Percentiles rank a stretch among this genome's conserved stretches.
Conservation (phyloP, 2,797 vertebrate species). For the Alectoris magna region DNA sequence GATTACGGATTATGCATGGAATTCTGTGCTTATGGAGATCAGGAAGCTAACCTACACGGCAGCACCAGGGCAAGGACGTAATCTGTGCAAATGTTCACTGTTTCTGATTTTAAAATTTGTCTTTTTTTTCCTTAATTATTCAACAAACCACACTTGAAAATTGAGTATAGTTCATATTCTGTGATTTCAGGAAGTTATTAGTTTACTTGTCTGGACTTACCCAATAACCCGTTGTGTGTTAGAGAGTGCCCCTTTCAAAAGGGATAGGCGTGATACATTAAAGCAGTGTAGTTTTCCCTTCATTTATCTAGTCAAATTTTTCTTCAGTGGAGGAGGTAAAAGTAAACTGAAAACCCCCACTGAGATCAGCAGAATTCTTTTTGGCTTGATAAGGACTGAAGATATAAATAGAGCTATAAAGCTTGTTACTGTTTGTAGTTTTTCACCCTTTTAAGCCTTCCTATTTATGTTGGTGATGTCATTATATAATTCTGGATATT, state of each 20-base stretch:
- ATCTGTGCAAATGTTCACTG: neutral
- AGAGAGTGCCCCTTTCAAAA: neutral
- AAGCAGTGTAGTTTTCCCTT: neutral
- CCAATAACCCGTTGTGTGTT: neutral
- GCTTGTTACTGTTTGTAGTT: conserved; percentile 2
- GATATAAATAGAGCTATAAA: neutral
- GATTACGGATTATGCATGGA: neutral
- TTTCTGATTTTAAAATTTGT: neutral
- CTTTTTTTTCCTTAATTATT: neutral
- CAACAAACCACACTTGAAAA: neutral
- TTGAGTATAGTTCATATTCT: neutral
- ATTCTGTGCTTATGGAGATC: neutral
- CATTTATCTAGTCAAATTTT: neutral
- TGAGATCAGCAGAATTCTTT: neutral
- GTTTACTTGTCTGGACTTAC: neutral
- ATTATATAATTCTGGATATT: neutral
- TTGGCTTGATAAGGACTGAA: neutral
- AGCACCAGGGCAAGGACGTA: neutral
- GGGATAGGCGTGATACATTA: rapidly evolving
- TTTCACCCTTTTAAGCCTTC: neutral
- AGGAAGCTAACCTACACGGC: neutral
- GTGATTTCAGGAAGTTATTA: neutral
- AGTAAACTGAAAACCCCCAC: neutral
- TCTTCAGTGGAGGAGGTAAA: neutral
- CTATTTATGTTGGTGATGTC: neutral